Base-by-base conservation (phyloP, 53 echinoderm and acorn worm genomes). In the Holothuria leucospilota region DNA sequence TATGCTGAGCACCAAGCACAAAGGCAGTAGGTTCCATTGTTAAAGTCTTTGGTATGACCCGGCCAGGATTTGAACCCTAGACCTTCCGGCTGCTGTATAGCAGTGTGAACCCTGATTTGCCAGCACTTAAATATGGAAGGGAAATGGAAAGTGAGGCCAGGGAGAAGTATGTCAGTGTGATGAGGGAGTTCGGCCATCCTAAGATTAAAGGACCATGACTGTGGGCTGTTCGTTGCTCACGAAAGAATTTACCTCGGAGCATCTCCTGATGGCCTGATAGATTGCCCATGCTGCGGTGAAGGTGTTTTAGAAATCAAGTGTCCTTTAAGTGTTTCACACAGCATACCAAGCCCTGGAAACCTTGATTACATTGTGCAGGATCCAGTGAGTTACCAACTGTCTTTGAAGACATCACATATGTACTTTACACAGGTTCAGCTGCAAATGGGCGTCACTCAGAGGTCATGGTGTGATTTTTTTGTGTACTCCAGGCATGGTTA, bases 221-320 rank as follows among this genome's bases (percentile, higher is more conserved):
- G 69, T 26, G 69, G 69, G 13, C 69, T 68, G 27, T 68, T 68
- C 23, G 69, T 34, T 39, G 27, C n/a, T n/a, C n/a, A n/a, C n/a
- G n/a, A n/a, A n/a, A n/a, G n/a, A n/a, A n/a, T n/a, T 34, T 39
- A 40, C 11, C 39, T 38, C 10, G 49, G 39, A 40, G 59, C 67
- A 66, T 68, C 30, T 65, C 30, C 27, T 15, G 67, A 65, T 34
- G 30, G 30, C 10, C n/a, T 65, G 20, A 38, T 67, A 66, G 13
- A 25, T 65, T 84, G 84, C 30, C 20, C 46, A 65, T 84, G 84
- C 53, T 84, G 84, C 34, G 84, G 84, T 18, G 26, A 20, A 18
- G 84, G 84, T 12, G 63, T 63, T 8, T 11, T 84, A 20, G 84
- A 84, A 67, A 67, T 66, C 12, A 84, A 84, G 34, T 84, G 84